Base-by-base conservation (phyloP, 2,888 invertebrate species). In the Brachycybe producta region DNA sequence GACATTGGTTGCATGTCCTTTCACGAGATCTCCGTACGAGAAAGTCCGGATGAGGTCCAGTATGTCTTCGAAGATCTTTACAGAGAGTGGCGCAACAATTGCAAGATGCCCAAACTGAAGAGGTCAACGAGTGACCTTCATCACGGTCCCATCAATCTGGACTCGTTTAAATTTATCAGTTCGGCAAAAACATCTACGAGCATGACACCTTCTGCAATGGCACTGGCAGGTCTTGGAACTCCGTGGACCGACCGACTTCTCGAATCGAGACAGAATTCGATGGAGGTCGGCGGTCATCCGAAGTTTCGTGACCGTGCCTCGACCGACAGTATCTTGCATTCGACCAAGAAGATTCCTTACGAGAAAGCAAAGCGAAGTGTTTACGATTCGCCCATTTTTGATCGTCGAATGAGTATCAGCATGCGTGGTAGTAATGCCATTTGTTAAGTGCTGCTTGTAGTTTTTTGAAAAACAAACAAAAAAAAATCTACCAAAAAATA, bases 21-120 rank as follows among this genome's bases (percentile, higher is more conserved):
- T 61, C 83, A 85, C 64, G 86, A 86, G 69, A 83, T 87, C 54
- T 86, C 85, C 0, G 84, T 84, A 3, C 70, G 84, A 51, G 86
- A 87, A 66, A 84, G 81, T 62, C 78, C 82, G 46, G 85, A 86
- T 54, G 82, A 84, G 74, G 85, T 63, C 4, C 47, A 49, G 4
- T 51, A 52, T 7, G 81, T 85, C 3, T 84, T 85, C 62, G 72
- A 78, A n/a, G 83, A 84, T 61, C 75, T 78, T 24, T 50, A 80
- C 51, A 74, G 79, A 1, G 81, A 80, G 64, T 82, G 81, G 80
- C 74, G 80, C 7, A 76, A 80, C 60, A 78, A 69, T 61, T 43
- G 35, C 35, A 80, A 80, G 63, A 79, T 77, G 65, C 76, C 79
- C 2, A 77, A 78, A 59, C 68, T 77, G 21, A 75, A 74, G 58